These are phyloP conservation scores for Megalops atlanticus DNA, from an alignment of 2,113 vertebrate genomes.

Conservation along the genomic window DNA sequence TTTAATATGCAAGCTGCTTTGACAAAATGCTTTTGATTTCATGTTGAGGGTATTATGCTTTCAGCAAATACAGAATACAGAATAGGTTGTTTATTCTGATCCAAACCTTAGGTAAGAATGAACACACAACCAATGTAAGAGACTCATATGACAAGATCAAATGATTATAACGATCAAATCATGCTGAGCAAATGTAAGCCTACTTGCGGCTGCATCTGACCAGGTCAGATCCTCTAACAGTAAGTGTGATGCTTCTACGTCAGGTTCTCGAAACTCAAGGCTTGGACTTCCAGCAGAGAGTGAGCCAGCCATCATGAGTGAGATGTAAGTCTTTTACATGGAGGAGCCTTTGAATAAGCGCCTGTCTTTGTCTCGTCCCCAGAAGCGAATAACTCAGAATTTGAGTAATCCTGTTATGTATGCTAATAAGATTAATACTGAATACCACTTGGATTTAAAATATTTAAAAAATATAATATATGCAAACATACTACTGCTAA, in stretches of 20 bases:
- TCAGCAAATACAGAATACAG: not conserved
- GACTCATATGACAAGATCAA: too few species aligned
- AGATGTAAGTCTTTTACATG: not conserved
- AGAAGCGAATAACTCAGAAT: not conserved
- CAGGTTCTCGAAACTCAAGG: too few species aligned
- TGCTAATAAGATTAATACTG: slow-evolving; percentile 3
- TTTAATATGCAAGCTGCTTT: too few species aligned
- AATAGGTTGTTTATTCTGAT: too few species aligned
- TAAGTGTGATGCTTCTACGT: not conserved
- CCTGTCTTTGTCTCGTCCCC: not conserved
- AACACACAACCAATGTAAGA: too few species aligned
- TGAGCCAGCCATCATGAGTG: not conserved
- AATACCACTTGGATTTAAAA: not conserved
- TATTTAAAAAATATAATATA: not conserved
- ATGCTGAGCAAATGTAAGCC: too few species aligned
- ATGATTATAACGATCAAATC: too few species aligned
- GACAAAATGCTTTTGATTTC: too few species aligned
- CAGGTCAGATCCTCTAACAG: not conserved
- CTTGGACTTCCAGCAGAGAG: not conserved
- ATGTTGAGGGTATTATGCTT: too few species aligned
- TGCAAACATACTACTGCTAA: not conserved
- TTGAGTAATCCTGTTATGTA: slow-evolving; percentile 7
- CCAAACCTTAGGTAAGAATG: too few species aligned
- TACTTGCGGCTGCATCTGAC: too few species aligned
- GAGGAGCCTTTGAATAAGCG: not conserved